Percentiles rank a stretch among this genome's conserved stretches.
Evolutionary conservation across 2,113 vertebrate genomes (phyloP).

Genomic region (Apus apus): DNA sequence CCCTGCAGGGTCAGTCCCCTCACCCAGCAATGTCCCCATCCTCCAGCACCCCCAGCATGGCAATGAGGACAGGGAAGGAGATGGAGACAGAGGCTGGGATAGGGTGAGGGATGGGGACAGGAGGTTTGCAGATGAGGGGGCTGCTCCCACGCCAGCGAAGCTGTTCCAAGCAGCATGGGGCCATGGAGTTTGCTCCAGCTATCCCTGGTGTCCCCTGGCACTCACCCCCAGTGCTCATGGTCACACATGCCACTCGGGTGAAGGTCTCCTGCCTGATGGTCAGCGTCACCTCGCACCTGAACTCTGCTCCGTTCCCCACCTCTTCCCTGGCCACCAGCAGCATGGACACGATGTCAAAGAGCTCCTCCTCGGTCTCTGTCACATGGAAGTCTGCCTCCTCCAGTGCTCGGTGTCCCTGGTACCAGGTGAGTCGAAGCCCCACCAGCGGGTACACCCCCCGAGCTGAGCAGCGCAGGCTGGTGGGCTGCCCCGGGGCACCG

Average conservation of each 20-base stretch:
- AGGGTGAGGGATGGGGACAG: not conserved
- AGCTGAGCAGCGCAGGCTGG: constrained; percentile 47
- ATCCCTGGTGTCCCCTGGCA: not conserved
- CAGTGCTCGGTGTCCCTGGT: not conserved
- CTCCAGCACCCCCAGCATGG: rapidly evolving
- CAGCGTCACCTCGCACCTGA: constrained; percentile 64
- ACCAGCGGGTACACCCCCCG: rapidly evolving
- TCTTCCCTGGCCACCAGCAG: not conserved
- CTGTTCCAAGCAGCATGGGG: rapidly evolving
- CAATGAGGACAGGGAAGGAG: no score
- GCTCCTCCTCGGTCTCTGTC: not conserved
- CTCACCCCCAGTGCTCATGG: not conserved
- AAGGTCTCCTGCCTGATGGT: not conserved
- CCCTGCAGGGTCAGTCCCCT: not conserved
- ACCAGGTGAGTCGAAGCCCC: constrained; percentile 43
- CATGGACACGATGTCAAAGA: not conserved
- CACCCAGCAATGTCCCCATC: rapidly evolving
- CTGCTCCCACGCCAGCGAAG: not conserved
- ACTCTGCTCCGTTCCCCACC: not conserved
- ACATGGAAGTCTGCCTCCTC: rapidly evolving
- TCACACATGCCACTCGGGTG: not conserved
- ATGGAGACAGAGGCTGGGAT: no score
- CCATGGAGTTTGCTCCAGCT: not conserved
- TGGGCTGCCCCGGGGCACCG: not conserved
- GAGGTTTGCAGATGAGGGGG: not conserved